Evolutionary conservation across 1,140 invertebrate species (phyloP), one percentile per base, ranked within the genome.

Genomic region (Drosophila tropicalis): DNA sequence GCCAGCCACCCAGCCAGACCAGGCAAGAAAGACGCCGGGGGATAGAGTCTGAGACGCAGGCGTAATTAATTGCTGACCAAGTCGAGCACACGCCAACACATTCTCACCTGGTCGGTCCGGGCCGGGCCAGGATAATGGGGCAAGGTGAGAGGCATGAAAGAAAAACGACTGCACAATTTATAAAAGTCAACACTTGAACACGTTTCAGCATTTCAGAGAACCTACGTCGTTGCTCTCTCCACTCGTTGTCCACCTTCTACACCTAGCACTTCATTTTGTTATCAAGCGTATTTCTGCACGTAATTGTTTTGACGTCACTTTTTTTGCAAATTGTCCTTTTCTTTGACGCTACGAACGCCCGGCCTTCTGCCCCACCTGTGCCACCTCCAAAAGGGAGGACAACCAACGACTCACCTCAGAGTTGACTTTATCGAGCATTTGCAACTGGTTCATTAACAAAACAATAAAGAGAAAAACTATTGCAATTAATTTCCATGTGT

Each of bases 111-210:
- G 62, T 39, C 67, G 25, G 29, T 25, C 34, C 51, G 62, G 57
- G 19, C 25, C 15, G 15, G 62, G 62, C 9, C 25, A 55, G 12
- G 29, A 29, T 29, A 1, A 29, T 29, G 29, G 5, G 29, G 29
- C 29, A 29, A 29, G 29, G 63, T 17, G 17, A 19, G 44, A 17
- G 17, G 44, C 44, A 51, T 51, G 61, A 55, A 70, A 79, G 76
- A 79, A 70, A 74, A 80, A 79, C 76, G 84, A 89, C 76, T 73
- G 72, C 79, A 87, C 83, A 87, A 87, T 87, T 87, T 87, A 87
- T 87, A 87, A 89, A 89, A 89, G 84, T 87, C 84, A 89, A 74
- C 84, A 87, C 84, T 87, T 87, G 71, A 84, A 82, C 84, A 87
- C 84, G 84, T 87, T 84, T 68, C 64, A 77, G 76, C 77, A 79